These are phyloP conservation scores for Griposia aprilina DNA, from an alignment of 2,888 invertebrate species.

Conservation along the genomic window DNA sequence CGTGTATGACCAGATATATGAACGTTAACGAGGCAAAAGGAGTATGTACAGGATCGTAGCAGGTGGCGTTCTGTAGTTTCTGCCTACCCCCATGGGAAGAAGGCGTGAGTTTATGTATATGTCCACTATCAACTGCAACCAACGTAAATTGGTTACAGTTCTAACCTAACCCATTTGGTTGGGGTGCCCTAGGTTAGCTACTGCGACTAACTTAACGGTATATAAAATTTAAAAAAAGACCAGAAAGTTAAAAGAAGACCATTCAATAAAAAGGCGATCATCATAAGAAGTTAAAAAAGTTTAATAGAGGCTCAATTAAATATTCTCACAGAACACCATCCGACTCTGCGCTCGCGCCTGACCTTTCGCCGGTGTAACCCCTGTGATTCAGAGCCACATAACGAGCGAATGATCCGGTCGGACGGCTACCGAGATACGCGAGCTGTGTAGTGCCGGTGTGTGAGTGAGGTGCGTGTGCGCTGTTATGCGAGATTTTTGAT, in stretches of 20 bases:
- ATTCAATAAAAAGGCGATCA: not conserved
- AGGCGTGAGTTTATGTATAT: too few species aligned
- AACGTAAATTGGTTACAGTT: too few species aligned
- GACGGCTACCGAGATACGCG: constrained; percentile 82
- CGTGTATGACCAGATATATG: too few species aligned
- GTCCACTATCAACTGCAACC: too few species aligned
- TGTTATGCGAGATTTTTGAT: constrained; percentile 10
- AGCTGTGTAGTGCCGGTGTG: constrained; percentile 44
- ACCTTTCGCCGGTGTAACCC: constrained; percentile 56
- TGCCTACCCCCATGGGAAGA: too few species aligned
- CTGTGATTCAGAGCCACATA: constrained; percentile 67
- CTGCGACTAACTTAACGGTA: not conserved
- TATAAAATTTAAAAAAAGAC: not conserved
- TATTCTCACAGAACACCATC: constrained; percentile 36
- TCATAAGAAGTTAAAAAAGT: not conserved
- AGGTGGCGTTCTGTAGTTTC: too few species aligned
- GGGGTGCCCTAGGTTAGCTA: too few species aligned
- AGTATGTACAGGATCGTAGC: too few species aligned
- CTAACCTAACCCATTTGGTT: too few species aligned
- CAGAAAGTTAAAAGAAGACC: not conserved
- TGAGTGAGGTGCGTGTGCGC: constrained; percentile 56
- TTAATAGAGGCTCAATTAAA: not conserved
- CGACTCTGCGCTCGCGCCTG: not conserved
- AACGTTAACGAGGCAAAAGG: too few species aligned
- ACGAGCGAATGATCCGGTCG: constrained; percentile 75